phyloP scores from a whole-genome alignment of 2,113 vertebrate species.

The Galeopterus variegatus region DNA sequence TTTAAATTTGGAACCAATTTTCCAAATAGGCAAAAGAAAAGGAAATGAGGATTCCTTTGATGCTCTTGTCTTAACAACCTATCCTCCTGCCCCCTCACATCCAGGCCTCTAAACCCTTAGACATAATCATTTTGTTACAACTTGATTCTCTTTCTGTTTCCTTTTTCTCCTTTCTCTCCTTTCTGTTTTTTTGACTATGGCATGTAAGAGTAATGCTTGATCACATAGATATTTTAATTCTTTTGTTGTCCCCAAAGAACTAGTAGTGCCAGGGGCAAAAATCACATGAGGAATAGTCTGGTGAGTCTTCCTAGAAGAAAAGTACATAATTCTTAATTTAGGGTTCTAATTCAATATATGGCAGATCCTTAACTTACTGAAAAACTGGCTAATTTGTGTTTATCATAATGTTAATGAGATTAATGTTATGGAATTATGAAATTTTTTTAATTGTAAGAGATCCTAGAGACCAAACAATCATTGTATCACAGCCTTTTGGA shows the following conservation, averaged over 20 bases:
- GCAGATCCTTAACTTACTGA: neutral
- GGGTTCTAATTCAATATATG: neutral
- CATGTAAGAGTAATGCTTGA: slow-evolving; percentile 23
- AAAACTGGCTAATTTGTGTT: slow-evolving; percentile 29
- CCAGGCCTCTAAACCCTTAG: neutral
- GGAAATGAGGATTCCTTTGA: neutral
- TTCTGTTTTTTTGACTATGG: neutral
- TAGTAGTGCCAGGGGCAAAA: neutral
- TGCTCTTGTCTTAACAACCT: neutral
- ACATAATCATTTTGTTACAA: neutral
- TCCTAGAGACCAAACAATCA: neutral
- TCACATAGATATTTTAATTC: neutral
- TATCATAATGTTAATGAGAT: neutral
- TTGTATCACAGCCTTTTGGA: neutral
- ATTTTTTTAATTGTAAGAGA: neutral
- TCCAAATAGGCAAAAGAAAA: neutral
- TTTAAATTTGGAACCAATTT: slow-evolving; percentile 38
- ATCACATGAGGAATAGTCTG: neutral
- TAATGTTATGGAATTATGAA: neutral
- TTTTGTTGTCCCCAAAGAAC: neutral
- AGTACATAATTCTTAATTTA: slow-evolving; percentile 14
- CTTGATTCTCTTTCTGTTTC: neutral
- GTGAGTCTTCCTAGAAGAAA: slow-evolving; percentile 30
- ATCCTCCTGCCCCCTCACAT: neutral
- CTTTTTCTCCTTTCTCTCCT: neutral